A percentile compares a stretch with the other conserved stretches of the same genome.
phyloP scores from a whole-genome alignment of 2,888 invertebrate genomes.

The Gari tellinella region DNA sequence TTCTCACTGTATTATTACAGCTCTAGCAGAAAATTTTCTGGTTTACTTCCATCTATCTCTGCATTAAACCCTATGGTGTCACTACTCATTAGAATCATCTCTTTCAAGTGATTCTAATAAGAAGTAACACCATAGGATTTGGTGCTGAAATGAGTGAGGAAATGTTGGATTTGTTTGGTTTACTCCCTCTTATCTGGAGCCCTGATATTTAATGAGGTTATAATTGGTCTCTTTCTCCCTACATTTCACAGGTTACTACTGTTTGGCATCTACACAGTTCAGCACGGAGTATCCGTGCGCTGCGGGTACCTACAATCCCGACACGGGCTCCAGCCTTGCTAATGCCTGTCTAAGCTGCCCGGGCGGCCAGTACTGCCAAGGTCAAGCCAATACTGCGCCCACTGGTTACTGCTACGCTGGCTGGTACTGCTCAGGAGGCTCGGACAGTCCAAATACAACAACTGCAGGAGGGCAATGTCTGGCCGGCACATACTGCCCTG shows the following conservation, averaged over 20 bases:
- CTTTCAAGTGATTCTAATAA: too few species aligned
- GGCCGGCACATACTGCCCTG: conserved; percentile 79
- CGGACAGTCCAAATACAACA: conserved; percentile 74
- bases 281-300: conserved; percentile 77
- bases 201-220: too few species aligned
- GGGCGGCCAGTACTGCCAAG: conserved; percentile 80
- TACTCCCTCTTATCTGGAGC: too few species aligned
- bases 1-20: too few species aligned
- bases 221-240: too few species aligned
- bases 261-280: conserved; percentile 77
- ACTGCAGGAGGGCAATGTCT: conserved; percentile 78
- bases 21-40: too few species aligned
- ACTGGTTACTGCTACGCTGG: conserved; percentile 78
- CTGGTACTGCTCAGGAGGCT: conserved; percentile 78
- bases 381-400: conserved; percentile 74
- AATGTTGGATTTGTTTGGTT: too few species aligned
- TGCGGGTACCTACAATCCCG: conserved; percentile 79
- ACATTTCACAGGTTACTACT: conserved; percentile 79
- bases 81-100: too few species aligned
- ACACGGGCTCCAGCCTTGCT: conserved; percentile 54
- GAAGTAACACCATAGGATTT: too few species aligned
- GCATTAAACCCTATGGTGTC: too few species aligned
- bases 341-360: conserved; percentile 77
- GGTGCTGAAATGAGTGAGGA: too few species aligned
- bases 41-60: too few species aligned